Conservation (phyloP, 2,797 vertebrate species). For the Malurus splendens region DNA sequence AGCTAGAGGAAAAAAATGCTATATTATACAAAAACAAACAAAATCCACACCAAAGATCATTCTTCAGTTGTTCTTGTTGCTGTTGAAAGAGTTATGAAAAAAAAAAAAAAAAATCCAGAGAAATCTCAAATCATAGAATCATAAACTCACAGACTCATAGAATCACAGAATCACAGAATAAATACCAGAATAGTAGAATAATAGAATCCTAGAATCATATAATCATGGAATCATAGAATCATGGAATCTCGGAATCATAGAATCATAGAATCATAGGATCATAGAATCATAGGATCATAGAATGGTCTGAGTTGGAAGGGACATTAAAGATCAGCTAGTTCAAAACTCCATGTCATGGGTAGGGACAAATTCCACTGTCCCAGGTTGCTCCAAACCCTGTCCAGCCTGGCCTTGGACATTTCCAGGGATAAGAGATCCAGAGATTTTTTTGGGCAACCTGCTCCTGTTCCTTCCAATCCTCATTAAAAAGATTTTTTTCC, state of each 20-base stretch:
- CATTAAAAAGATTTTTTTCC: neutral
- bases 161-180: neutral
- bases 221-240: neutral
- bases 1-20: accelerated
- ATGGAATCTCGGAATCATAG: neutral
- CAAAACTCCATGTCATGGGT: accelerated
- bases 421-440: accelerated
- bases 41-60: accelerated
- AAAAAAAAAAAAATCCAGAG: neutral
- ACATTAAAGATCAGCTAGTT: neutral
- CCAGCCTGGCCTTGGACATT: neutral
- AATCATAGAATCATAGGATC: neutral
- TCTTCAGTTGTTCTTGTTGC: neutral
- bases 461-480: neutral
- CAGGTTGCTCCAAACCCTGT: accelerated
- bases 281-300: neutral
- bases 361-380: accelerated
- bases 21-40: neutral
- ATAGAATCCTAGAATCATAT: no score
- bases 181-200: neutral
- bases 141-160: neutral
- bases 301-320: accelerated
- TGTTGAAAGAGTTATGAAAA: neutral
- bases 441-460: neutral
- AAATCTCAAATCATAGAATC: neutral